Conservation (phyloP, 2,113 vertebrate species). For the Eidolon helvum region DNA sequence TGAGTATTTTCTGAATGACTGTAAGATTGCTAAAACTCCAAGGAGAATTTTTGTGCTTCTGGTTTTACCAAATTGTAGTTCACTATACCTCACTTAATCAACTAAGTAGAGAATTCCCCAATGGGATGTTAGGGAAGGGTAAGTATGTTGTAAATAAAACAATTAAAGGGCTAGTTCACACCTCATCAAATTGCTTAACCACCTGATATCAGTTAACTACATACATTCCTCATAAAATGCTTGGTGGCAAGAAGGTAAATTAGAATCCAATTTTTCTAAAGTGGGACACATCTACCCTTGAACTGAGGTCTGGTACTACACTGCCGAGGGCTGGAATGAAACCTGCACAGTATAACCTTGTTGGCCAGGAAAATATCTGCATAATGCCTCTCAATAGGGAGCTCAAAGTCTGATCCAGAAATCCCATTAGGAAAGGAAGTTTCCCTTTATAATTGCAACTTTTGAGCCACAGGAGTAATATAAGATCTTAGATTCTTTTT, state of each 20-base stretch:
- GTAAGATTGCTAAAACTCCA: not conserved
- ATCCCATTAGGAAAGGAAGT: slow-evolving; percentile 18
- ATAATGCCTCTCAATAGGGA: not conserved
- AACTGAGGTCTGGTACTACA: not conserved
- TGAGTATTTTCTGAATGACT: not conserved
- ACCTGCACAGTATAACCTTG: not conserved
- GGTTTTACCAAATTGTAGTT: slow-evolving; percentile 60
- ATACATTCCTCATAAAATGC: slow-evolving; percentile 76
- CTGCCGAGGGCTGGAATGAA: not conserved
- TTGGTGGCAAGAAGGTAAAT: slow-evolving; percentile 63
- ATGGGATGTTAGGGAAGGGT: slow-evolving; percentile 63
- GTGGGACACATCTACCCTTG: not conserved
- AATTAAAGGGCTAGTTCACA: slow-evolving; percentile 83
- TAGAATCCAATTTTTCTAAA: slow-evolving; percentile 26
- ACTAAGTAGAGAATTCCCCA: slow-evolving; percentile 76
- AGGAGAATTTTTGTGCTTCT: slow-evolving; percentile 49
- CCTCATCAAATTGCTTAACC: slow-evolving; percentile 83
- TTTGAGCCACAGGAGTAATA: slow-evolving; percentile 15
- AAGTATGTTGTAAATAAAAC: slow-evolving; percentile 83
- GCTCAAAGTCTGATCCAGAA: slow-evolving; percentile 14
- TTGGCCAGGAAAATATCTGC: not conserved
- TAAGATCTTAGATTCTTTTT: slow-evolving; percentile 46
- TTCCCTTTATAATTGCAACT: slow-evolving; percentile 23
- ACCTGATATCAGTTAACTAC: slow-evolving; percentile 80
- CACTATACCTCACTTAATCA: slow-evolving; percentile 68